phyloP scores from a whole-genome alignment of 2,113 vertebrate species.

The Mustela nigripes region DNA sequence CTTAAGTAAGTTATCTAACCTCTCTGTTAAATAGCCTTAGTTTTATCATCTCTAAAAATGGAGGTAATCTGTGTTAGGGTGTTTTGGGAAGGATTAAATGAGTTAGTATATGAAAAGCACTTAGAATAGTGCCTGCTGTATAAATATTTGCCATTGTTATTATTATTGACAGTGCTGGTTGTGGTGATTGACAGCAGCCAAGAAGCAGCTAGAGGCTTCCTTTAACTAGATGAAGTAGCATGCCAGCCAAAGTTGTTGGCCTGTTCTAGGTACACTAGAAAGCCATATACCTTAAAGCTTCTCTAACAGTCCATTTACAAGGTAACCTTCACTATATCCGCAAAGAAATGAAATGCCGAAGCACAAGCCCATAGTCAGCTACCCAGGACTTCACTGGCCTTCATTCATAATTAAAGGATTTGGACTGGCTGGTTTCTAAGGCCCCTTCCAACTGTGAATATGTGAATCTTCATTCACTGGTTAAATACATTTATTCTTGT shows the following conservation, averaged over 20 bases:
- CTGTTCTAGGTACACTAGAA: not conserved
- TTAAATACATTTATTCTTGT: not conserved
- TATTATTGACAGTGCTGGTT: not conserved
- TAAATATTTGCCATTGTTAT: not conserved
- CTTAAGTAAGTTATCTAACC: not conserved
- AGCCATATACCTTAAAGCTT: not conserved
- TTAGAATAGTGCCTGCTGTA: not conserved
- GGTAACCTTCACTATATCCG: not conserved
- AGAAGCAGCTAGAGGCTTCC: not conserved
- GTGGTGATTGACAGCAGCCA: not conserved
- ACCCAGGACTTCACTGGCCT: not conserved
- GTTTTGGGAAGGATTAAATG: not conserved
- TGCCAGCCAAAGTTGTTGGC: not conserved
- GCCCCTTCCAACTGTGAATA: not conserved
- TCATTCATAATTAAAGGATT: not conserved
- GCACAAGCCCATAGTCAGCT: not conserved
- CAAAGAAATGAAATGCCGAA: not conserved
- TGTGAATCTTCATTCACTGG: not conserved
- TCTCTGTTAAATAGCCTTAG: not conserved
- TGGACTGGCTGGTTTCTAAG: not conserved
- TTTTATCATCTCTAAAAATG: conserved; percentile 11
- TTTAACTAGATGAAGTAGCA: not conserved
- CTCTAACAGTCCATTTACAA: not conserved
- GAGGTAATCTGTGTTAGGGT: not conserved
- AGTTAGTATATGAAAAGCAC: not conserved